Conservation (phyloP, 2,113 vertebrate species). For the Accipiter cooperii region DNA sequence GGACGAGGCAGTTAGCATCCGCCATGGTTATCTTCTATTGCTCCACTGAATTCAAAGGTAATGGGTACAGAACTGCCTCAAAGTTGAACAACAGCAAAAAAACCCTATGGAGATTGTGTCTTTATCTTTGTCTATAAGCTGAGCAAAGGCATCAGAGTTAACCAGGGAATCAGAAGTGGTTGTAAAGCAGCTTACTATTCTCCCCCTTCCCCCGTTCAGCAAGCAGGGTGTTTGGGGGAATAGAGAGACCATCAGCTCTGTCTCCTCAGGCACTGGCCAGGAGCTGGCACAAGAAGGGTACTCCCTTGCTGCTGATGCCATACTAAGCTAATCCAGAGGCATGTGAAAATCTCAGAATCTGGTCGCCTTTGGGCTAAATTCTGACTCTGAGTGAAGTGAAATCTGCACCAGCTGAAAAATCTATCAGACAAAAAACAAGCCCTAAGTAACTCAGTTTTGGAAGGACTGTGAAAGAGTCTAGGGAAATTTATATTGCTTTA, state of each 20-base stretch:
- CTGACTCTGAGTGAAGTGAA: neutral
- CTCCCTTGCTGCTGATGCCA: neutral
- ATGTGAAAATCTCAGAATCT: neutral
- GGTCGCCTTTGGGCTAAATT: neutral
- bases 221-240: neutral
- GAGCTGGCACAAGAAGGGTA: neutral
- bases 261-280: neutral
- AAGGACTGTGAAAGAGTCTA: neutral
- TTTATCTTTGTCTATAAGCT: neutral
- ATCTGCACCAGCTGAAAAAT: neutral
- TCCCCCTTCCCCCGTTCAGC: neutral
- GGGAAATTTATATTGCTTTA: neutral
- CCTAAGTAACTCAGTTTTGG: neutral
- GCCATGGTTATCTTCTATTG: neutral
- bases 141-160: neutral
- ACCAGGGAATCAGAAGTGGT: neutral
- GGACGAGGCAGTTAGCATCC: neutral
- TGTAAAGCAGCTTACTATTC: neutral
- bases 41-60: neutral
- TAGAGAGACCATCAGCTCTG: neutral
- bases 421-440: neutral
- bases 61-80: neutral
- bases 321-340: neutral
- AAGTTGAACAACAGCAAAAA: neutral
- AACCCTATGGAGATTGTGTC: too few species aligned